Evolutionary conservation across 2,113 vertebrate species (phyloP).

Genomic region (Protobothrops flavoviridis): DNA sequence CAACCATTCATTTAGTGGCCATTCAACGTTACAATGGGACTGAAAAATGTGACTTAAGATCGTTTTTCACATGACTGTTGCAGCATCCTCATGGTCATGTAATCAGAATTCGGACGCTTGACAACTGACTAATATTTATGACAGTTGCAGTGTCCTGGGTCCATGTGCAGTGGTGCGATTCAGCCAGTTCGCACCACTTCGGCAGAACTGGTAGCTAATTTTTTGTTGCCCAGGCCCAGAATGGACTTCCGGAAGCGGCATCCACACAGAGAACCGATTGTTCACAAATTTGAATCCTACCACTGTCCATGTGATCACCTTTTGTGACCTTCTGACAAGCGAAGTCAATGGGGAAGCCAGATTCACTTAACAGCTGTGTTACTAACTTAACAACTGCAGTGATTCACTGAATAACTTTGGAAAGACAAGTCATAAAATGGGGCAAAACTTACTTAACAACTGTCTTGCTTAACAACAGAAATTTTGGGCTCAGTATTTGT

Average conservation of each 20-base stretch:
- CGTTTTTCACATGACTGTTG: background rate
- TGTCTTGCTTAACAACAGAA: background rate
- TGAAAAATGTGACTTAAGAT: background rate
- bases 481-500: background rate
- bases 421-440: background rate
- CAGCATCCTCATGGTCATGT: background rate
- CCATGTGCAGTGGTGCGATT: no score
- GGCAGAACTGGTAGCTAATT: no score
- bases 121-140: background rate
- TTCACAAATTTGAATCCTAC: no score
- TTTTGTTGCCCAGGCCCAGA: no score
- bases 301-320: background rate
- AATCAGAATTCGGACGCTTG: background rate
- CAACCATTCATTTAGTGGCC: background rate
- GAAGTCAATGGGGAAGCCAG: background rate
- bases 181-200: no score
- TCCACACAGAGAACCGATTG: no score
- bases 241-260: no score
- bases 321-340: background rate
- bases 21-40: background rate
- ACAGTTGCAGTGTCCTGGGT: background rate
- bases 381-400: background rate
- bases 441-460: background rate
- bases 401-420: background rate
- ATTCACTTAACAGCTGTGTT: background rate